Evolutionary conservation across 2,113 vertebrate species (phyloP).

Genomic region (Sebastes fasciatus): DNA sequence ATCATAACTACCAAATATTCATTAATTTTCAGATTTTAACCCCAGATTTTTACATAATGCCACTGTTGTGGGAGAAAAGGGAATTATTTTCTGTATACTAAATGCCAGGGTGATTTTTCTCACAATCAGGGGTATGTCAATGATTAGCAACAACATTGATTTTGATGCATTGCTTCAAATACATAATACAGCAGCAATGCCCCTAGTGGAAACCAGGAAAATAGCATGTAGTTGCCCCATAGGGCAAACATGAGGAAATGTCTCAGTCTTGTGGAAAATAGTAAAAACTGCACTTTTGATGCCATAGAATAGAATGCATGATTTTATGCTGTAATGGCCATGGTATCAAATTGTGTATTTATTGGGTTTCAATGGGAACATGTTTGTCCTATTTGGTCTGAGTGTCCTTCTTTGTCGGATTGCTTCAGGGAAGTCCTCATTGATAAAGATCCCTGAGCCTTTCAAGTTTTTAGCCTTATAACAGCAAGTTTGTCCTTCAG

Average conservation of each 20-base stretch:
- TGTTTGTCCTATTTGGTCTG: not conserved
- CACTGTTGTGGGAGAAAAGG: not conserved
- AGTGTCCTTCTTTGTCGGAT: not conserved
- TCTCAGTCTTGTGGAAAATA: not conserved
- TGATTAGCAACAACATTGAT: not conserved
- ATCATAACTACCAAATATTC: not conserved
- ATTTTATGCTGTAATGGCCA: not conserved
- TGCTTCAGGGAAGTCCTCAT: not conserved
- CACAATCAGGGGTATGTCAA: not conserved
- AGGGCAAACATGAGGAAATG: not conserved
- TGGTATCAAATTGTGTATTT: not conserved
- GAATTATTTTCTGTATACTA: not conserved
- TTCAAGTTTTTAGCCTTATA: not conserved
- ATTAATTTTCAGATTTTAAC: not conserved
- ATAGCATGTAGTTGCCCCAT: not conserved
- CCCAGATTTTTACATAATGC: not conserved
- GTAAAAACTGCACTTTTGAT: not conserved
- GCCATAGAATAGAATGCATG: not conserved
- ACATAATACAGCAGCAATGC: not conserved
- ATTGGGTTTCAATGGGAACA: not conserved
- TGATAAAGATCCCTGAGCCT: not conserved
- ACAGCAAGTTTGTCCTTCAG: not conserved
- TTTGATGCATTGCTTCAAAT: not conserved
- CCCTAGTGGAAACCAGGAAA: not conserved
- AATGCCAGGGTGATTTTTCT: not conserved